Evolutionary conservation across 2,797 vertebrate genomes (phyloP).

Genomic region (Tachyglossus aculeatus): DNA sequence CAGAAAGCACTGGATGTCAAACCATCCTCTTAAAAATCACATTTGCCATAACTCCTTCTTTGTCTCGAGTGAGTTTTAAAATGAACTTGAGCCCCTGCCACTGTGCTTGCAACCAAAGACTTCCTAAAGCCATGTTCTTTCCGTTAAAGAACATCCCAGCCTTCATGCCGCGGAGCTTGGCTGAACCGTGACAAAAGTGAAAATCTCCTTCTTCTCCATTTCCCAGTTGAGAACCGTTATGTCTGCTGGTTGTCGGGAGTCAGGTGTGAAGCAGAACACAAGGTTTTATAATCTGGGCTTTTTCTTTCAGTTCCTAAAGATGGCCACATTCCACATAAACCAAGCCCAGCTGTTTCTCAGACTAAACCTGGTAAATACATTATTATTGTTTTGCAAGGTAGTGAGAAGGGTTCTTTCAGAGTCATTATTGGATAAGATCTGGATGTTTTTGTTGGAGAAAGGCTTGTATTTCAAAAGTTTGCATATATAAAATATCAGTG

Average conservation of each 20-base stretch:
- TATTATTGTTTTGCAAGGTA: slow-evolving; percentile 28
- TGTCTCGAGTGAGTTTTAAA: not conserved
- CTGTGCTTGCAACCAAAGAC: not conserved
- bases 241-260: not conserved
- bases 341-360: slow-evolving; percentile 65
- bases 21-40: not conserved
- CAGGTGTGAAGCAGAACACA: slow-evolving; percentile 16
- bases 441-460: not conserved
- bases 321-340: slow-evolving; percentile 67
- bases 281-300: slow-evolving; percentile 41
- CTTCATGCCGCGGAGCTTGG: not conserved
- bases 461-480: not conserved
- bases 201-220: not conserved
- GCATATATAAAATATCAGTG: not conserved
- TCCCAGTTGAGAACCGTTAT: not conserved
- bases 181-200: not conserved
- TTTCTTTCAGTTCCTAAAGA: slow-evolving; percentile 74
- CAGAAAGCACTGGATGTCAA: not conserved
- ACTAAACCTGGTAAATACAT: slow-evolving; percentile 75
- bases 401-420: slow-evolving; percentile 40
- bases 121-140: slow-evolving; percentile 6
- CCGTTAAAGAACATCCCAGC: slow-evolving; percentile 10
- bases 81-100: not conserved
- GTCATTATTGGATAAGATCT: not conserved
- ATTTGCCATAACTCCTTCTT: not conserved